Evolutionary conservation across 2,113 vertebrate species (phyloP), one percentile per base, ranked within the genome.

Genomic region (Heliornis fulica): DNA sequence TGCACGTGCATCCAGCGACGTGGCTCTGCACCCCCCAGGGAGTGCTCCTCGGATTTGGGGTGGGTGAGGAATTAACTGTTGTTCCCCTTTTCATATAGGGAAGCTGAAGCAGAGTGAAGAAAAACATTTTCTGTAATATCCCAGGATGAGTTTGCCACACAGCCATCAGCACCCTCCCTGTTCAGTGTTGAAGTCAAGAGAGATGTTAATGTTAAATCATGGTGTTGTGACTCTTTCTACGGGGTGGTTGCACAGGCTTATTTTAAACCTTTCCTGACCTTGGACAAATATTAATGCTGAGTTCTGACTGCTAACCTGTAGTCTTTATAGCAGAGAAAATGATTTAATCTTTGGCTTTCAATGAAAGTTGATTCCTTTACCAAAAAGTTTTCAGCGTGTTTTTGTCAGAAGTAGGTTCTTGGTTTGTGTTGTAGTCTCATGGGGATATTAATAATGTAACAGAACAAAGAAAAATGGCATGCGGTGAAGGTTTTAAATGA

Each of bases 331-430:
- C 75, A 74, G 29, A 79, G 83, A 83, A 92, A 92, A 78, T 94
- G 15, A 92, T 96, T 96, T 93, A 83, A 77, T 95, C 71, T 90
- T 94, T 93, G 92, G 87, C 87, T 94, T 92, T 96, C 92, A 46
- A 10, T 90, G 77, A n/a, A 90, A 94, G 89, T 63, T 81, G 56
- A 50, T 92, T 90, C 60, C 77, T 83, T 75, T 84, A 96, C 96
- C 89, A 92, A 94, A 70, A 94, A 90, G 64, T 97, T 95, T 97
- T 95, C 95, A 96, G 69, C 93, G 87, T 94, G 80, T 81, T 96
- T 95, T 87, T 88, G 64, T 94, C 91, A 91, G 68, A 89, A 95
- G 46, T 83, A 76, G n/a, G 53, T 82, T 96, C 79, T n/a, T 86
- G 82, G 81, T 88, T 94, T 94, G 71, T 94, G 9, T 80, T 83